Base-by-base conservation (phyloP, 2,888 invertebrate genomes). In the Erebia aethiops region DNA sequence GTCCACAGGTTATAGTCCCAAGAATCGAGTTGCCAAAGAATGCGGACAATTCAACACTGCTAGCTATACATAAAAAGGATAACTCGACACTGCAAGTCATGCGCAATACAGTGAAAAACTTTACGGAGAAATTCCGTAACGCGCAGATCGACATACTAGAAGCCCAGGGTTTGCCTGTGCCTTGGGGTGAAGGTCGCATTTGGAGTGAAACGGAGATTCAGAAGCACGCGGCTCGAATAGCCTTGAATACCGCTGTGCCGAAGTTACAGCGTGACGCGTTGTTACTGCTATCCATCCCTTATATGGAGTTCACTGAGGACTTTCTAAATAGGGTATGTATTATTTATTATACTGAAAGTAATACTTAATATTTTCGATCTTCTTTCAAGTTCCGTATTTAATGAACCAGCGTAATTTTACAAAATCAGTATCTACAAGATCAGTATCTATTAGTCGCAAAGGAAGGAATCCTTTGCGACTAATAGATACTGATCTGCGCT, bases 301-400 rank as follows among this genome's bases (percentile, higher is more conserved):
- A 95, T 77, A 95, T 96, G 82, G 96, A 96, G 79, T 94, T 97
- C 77, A 95, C 95, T 79, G 91, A 95, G 62, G 98, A 98, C 84
- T 98, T 98, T 91, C 94, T 99, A 61, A 99, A 99, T 84, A 94
- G 99, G 82, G 97, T 97, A 81, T 84, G 93, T 82, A n/a, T 7
- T 35, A 35, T 35, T 35, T 35, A 46, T 46, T 13, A 46, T 46
- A 46, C 13, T 46, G 13, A 46, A 46, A 46, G 13, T 46, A 11
- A 11, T 46, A 13, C 46, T 11, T 11, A 13, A 7, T 35, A 0
- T 35, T 35, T 7, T 35, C 7, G 35, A 35, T 35, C 7, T 26
- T 26, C 26, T 7, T 5, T 35, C 35, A 7, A 35, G 35, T 35
- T 35, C 35, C 35, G 7, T 35, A 35, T 35, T 35, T 35, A 35